Conservation (phyloP, 2,888 invertebrate species). For the Andrena fulva region DNA sequence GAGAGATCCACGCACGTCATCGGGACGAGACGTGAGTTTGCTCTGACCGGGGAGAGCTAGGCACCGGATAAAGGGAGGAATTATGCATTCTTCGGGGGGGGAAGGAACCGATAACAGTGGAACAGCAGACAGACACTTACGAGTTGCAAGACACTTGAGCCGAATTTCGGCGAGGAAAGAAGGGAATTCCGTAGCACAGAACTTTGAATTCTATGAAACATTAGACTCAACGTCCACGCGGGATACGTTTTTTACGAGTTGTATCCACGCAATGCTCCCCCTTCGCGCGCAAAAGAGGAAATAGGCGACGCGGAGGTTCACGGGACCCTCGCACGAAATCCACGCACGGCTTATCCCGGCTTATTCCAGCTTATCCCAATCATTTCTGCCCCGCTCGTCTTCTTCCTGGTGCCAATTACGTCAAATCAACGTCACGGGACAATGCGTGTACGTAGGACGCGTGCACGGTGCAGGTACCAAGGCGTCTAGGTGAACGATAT, state of each 20-base stretch:
- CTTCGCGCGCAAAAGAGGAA: neutral
- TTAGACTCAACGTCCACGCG: neutral
- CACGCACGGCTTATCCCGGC: slow-evolving; percentile 83
- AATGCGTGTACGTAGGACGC: slow-evolving; percentile 68
- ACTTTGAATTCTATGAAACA: neutral
- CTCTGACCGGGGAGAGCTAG: neutral
- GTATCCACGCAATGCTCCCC: neutral
- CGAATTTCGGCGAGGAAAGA: too few species aligned
- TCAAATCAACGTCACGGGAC: slow-evolving; percentile 84
- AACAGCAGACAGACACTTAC: neutral
- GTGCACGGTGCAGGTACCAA: slow-evolving; percentile 61
- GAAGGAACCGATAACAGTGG: neutral
- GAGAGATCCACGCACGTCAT: slow-evolving; percentile 4
- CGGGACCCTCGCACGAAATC: slow-evolving; percentile 66
- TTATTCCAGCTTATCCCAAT: slow-evolving; percentile 85
- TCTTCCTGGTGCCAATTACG: slow-evolving; percentile 84
- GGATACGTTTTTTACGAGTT: neutral
- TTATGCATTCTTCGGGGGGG: neutral
- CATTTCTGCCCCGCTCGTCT: slow-evolving; percentile 81
- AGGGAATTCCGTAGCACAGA: too few species aligned
- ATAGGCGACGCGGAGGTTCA: slow-evolving; percentile 37
- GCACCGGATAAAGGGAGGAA: neutral
- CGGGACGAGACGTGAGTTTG: slow-evolving; percentile 3
- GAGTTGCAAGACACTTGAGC: too few species aligned
- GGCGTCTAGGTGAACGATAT: slow-evolving; percentile 22